A percentile compares a stretch with the other conserved stretches of the same genome.
Evolutionary conservation across 2,113 vertebrate species (phyloP).

Genomic region (Oreamnos americanus): DNA sequence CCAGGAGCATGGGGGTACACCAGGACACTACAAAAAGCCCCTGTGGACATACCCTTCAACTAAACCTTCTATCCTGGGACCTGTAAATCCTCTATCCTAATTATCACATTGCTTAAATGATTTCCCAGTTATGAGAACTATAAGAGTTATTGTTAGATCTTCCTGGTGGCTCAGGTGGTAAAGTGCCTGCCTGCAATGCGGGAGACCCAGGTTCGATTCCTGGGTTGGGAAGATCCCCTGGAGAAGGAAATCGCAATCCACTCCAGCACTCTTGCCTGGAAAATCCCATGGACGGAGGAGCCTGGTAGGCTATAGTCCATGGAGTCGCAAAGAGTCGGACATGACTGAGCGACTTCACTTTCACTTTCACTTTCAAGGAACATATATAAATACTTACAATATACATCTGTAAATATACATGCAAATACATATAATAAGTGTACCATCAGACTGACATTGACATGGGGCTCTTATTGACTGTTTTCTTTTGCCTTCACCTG

Average conservation of each 20-base stretch:
- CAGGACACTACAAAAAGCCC: neutral
- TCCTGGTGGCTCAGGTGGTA: neutral
- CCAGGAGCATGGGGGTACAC: accelerated
- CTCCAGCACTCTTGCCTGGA: no score
- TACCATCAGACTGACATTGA: neutral
- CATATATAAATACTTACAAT: neutral
- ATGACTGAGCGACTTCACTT: no score
- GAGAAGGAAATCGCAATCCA: no score
- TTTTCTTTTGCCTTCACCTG: neutral
- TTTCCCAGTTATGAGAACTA: neutral
- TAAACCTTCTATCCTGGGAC: neutral
- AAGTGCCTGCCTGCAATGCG: no score
- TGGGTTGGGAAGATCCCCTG: no score
- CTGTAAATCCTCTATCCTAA: neutral
- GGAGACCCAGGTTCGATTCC: no score
- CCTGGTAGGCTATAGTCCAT: no score
- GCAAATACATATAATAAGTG: neutral
- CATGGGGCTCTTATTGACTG: neutral
- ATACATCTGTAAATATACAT: neutral
- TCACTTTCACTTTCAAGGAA: neutral
- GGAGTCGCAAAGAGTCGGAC: no score
- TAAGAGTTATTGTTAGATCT: neutral
- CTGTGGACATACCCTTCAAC: neutral
- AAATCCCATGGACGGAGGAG: no score
- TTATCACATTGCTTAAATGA: neutral